Conservation (phyloP, 2,888 invertebrate species). For the Axea sp. region DNA sequence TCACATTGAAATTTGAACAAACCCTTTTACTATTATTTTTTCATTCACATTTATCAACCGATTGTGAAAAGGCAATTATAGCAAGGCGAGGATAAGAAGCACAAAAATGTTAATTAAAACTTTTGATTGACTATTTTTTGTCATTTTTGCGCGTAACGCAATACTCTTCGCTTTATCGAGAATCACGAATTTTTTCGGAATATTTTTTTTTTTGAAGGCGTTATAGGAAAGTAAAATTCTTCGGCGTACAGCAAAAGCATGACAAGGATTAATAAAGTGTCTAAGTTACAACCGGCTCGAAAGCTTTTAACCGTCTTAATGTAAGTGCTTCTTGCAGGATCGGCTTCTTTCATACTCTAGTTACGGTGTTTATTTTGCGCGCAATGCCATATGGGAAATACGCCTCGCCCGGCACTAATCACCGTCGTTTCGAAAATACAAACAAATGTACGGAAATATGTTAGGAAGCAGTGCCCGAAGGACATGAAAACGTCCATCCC, state of each 20-base stretch:
- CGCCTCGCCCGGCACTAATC: slow-evolving; percentile 51
- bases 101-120: too few relatives aligned
- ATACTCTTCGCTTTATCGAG: background rate
- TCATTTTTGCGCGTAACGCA: too few relatives aligned
- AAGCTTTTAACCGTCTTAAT: slow-evolving; percentile 59
- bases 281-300: slow-evolving; percentile 57
- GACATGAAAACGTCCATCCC: too few relatives aligned
- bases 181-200: too few relatives aligned
- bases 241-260: slow-evolving; percentile 48
- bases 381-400: slow-evolving; percentile 55
- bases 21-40: too few relatives aligned
- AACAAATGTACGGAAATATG: slow-evolving; percentile 38
- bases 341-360: slow-evolving; percentile 60
- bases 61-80: too few relatives aligned
- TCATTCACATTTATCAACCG: too few relatives aligned
- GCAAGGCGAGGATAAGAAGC: too few relatives aligned
- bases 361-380: slow-evolving; percentile 58
- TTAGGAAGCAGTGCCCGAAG: too few relatives aligned
- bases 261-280: slow-evolving; percentile 60
- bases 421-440: slow-evolving; percentile 40
- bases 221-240: slow-evolving; percentile 54
- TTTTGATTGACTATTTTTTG: too few relatives aligned
- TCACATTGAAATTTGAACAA: too few relatives aligned
- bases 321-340: slow-evolving; percentile 51
- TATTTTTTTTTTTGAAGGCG: slow-evolving; percentile 6